phyloP scores from a whole-genome alignment of 2,797 vertebrate species.

The Limosa lapponica region DNA sequence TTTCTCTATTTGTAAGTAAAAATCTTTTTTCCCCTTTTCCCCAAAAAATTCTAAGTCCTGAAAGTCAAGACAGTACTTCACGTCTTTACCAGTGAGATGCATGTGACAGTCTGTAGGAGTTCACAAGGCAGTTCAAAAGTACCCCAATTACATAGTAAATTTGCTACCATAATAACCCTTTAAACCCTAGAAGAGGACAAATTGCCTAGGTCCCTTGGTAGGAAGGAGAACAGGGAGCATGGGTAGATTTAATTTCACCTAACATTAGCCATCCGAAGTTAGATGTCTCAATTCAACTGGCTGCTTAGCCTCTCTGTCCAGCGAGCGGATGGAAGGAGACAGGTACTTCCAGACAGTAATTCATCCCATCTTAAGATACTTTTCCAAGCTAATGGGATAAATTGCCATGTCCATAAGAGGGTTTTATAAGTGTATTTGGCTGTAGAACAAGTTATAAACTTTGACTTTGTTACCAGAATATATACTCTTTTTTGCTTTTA shows the following conservation, averaged over 20 bases:
- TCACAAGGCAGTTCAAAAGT: not conserved
- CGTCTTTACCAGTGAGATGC: not conserved
- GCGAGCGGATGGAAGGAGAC: not conserved
- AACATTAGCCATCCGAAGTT: not conserved
- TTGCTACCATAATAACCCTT: not conserved
- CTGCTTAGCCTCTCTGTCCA: not conserved
- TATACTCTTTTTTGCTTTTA: not conserved
- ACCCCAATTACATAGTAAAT: not conserved
- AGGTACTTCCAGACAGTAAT: not conserved
- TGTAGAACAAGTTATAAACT: not conserved
- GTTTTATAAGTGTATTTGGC: not conserved
- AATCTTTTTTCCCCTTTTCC: not conserved
- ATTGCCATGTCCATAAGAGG: not conserved
- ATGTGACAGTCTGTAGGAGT: not conserved
- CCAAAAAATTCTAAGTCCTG: not conserved
- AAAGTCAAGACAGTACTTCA: not conserved
- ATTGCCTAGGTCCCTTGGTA: not conserved
- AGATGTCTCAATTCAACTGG: conserved; percentile 1
- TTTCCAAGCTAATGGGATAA: not conserved
- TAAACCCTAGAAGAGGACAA: not conserved
- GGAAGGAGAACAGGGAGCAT: not conserved
- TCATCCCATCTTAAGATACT: not conserved
- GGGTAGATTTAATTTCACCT: conserved; percentile 20
- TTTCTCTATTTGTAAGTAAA: not conserved
- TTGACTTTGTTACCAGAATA: not conserved